phyloP scores from a whole-genome alignment of 2,797 vertebrate genomes.

The Platalea minor region DNA sequence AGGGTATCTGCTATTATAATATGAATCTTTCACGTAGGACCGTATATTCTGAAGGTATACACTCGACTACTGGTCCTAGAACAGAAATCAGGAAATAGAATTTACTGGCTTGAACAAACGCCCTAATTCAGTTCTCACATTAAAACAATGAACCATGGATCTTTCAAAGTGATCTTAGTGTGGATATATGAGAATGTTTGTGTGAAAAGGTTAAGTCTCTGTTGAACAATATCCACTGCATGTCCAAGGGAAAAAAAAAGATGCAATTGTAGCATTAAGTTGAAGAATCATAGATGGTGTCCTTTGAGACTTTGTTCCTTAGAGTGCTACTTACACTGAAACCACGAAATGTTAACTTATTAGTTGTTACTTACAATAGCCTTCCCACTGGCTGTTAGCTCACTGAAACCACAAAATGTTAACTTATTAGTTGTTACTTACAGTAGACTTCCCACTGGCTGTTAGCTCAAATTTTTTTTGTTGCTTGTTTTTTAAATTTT shows the following conservation, averaged over 20 bases:
- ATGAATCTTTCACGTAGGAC: not conserved
- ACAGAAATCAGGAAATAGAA: not conserved
- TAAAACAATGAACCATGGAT: not conserved
- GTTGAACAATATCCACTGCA: not conserved
- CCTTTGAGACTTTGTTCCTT: not conserved
- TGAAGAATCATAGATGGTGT: not conserved
- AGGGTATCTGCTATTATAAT: not conserved
- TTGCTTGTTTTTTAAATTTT: not conserved
- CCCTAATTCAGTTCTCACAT: not conserved
- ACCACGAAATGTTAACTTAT: not conserved
- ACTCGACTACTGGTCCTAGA: not conserved
- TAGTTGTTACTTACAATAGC: not conserved
- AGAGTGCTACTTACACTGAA: not conserved
- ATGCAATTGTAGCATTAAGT: not conserved
- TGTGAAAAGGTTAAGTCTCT: not conserved
- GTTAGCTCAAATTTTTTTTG: not conserved
- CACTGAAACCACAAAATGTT: no score
- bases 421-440: not conserved
- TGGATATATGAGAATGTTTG: not conserved
- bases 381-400: not conserved
- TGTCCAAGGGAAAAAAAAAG: not conserved
- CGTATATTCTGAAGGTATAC: not conserved
- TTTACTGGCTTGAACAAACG: not conserved
- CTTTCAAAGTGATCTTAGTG: not conserved
- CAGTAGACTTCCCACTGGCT: not conserved